Evolutionary conservation across 2,888 invertebrate genomes (phyloP).

Genomic region (Deroplatys truncata): DNA sequence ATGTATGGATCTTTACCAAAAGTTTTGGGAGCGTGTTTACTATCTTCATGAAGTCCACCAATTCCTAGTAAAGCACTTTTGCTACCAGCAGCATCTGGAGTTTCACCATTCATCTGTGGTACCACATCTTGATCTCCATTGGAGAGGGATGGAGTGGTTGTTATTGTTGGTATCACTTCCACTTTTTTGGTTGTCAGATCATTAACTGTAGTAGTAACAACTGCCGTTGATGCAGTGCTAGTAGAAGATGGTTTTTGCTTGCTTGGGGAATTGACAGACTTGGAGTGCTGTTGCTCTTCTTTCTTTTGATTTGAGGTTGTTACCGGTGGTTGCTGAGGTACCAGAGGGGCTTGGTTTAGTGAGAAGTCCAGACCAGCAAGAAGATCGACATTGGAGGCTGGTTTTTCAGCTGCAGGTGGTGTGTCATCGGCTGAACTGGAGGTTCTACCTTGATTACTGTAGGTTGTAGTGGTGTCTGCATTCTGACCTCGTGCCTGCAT

Average conservation of each 20-base stretch:
- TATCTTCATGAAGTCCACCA: not conserved
- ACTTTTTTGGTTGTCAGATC: not conserved
- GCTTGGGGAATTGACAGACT: not conserved
- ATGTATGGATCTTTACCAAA: constrained; percentile 61
- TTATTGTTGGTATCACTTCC: not conserved
- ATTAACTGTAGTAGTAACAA: not conserved
- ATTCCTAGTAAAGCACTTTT: not conserved
- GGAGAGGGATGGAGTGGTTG: not conserved
- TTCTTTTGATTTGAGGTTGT: constrained; percentile 27
- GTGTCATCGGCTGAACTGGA: not conserved
- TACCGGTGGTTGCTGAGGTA: constrained; percentile 44
- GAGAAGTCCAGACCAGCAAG: constrained; percentile 73
- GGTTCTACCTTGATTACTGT: constrained; percentile 14
- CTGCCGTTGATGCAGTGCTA: not conserved
- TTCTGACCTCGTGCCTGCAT: constrained; percentile 37
- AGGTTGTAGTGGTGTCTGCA: constrained; percentile 35
- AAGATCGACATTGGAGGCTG: constrained; percentile 60
- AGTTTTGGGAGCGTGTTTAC: not conserved
- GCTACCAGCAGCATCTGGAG: not conserved
- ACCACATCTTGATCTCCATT: not conserved
- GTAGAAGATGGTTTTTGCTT: not conserved
- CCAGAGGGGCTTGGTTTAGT: constrained; percentile 60
- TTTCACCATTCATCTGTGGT: not conserved
- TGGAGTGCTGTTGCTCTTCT: constrained; percentile 24
- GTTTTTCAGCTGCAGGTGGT: not conserved